Evolutionary conservation across 1,140 invertebrate species (phyloP).

Genomic region (Cepaea nemoralis): DNA sequence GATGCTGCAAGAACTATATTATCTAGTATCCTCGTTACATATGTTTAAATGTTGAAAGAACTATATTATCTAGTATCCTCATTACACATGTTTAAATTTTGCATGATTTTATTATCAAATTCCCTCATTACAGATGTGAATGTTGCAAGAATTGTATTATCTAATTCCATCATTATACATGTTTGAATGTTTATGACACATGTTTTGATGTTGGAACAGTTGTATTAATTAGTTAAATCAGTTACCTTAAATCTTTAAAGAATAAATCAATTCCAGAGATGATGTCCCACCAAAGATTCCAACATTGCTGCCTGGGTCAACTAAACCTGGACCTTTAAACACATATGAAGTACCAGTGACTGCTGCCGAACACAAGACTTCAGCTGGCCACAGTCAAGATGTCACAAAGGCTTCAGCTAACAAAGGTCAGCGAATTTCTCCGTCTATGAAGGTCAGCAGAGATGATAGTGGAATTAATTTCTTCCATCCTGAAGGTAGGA

Average conservation of each 20-base stretch:
- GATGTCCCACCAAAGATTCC: neutral
- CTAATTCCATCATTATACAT: too few relatives aligned
- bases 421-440: neutral
- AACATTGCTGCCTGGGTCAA: neutral
- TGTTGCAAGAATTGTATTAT: too few relatives aligned
- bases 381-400: neutral
- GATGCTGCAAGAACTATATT: too few relatives aligned
- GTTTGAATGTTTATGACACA: too few relatives aligned
- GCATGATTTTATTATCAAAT: too few relatives aligned
- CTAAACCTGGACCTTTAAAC: neutral
- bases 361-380: neutral
- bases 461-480: neutral
- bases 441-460: neutral
- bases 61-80: too few relatives aligned
- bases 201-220: too few relatives aligned
- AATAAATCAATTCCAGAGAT: neutral
- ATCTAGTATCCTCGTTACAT: too few relatives aligned
- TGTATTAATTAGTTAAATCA: too few relatives aligned
- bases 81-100: too few relatives aligned
- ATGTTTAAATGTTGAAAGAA: too few relatives aligned
- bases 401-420: neutral
- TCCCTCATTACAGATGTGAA: too few relatives aligned
- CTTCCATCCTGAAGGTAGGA: neutral
- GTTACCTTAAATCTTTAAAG: neutral
- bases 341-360: slow-evolving; percentile 7